These are phyloP conservation scores for Ormyrus thymus DNA, from an alignment of 2,888 invertebrate genomes.

Conservation along the genomic window DNA sequence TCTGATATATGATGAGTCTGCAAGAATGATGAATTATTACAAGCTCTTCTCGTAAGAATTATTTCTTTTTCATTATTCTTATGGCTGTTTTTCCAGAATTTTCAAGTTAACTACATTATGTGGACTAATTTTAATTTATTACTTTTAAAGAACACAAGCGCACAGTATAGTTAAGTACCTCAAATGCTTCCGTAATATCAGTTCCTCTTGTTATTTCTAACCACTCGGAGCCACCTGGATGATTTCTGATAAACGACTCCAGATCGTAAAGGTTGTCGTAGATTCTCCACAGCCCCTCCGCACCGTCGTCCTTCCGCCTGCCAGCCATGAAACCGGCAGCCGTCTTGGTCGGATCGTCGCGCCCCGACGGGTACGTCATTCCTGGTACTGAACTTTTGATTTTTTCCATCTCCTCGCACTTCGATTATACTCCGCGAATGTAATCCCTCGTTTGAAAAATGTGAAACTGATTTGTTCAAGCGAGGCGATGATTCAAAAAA, in stretches of 20 bases:
- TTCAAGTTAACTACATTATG: no score
- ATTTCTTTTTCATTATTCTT: no score
- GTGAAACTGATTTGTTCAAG: no score
- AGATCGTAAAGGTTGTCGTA: conserved; percentile 89
- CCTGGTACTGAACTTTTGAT: conserved; percentile 77
- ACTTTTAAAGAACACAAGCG: neutral
- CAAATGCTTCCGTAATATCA: conserved; percentile 88
- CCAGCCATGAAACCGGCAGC: conserved; percentile 80
- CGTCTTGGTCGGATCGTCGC: conserved; percentile 74
- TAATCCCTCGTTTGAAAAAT: no score
- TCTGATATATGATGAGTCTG: conserved; percentile 81
- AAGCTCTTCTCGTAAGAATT: no score
- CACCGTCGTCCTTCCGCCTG: conserved; percentile 82
- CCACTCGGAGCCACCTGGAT: conserved; percentile 92
- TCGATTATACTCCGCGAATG: neutral
- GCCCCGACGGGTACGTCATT: conserved; percentile 74
- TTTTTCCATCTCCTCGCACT: conserved; percentile 46
- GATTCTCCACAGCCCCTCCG: conserved; percentile 86
- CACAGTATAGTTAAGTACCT: conserved; percentile 70
- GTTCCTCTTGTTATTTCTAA: conserved; percentile 83
- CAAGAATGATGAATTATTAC: neutral
- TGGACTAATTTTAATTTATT: no score
- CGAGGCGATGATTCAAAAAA: no score
- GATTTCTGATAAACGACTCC: conserved; percentile 83
- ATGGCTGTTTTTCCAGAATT: no score